Conservation (phyloP, 2,113 vertebrate genomes). For the Propithecus coquereli region DNA sequence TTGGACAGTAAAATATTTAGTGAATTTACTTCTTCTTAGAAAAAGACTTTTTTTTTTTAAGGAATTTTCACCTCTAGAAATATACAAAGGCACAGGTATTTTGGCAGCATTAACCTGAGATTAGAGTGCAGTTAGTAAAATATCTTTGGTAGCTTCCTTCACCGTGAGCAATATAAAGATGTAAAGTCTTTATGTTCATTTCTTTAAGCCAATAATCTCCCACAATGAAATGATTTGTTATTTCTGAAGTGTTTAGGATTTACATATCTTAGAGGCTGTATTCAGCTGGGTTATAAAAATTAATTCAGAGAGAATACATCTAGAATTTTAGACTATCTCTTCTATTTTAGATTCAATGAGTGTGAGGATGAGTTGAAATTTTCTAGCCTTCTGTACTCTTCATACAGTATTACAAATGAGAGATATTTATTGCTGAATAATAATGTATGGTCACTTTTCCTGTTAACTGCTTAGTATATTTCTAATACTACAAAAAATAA, state of each 20-base stretch:
- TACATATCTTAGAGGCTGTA: constrained; percentile 64
- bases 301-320: constrained; percentile 51
- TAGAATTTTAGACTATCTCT: constrained; percentile 43
- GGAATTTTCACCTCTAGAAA: not conserved
- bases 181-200: constrained; percentile 37
- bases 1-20: not conserved
- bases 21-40: constrained; percentile 4
- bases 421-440: not conserved
- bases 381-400: not conserved
- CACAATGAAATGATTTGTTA: constrained; percentile 62
- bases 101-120: constrained; percentile 43
- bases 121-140: constrained; percentile 28
- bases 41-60: not conserved
- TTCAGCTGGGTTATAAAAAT: constrained; percentile 61
- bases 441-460: not conserved
- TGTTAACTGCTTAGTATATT: constrained; percentile 17
- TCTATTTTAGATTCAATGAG: constrained; percentile 43
- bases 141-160: constrained; percentile 37
- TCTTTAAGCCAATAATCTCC: constrained; percentile 68
- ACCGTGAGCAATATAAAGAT: constrained; percentile 13
- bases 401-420: not conserved
- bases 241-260: constrained; percentile 68
- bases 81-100: not conserved
- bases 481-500: constrained; percentile 25
- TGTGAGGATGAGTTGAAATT: not conserved